phyloP scores from a whole-genome alignment of 2,113 vertebrate genomes.

The Penelope pileata region DNA sequence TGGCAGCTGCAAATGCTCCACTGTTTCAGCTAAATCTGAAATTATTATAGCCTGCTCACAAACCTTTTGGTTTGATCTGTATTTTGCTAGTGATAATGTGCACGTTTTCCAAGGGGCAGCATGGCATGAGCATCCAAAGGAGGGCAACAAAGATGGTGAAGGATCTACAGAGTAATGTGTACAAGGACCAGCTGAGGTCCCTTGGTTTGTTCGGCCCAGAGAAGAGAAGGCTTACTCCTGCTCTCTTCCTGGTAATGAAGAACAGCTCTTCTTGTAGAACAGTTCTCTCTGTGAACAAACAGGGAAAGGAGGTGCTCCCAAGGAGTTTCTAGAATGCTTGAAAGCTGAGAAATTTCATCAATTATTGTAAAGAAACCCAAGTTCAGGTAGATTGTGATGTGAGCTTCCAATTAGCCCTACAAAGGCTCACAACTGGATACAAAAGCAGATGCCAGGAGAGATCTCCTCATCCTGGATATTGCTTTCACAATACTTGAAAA shows the following conservation, averaged over 20 bases:
- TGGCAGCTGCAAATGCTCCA: not conserved
- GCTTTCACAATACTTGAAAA: not conserved
- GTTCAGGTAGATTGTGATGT: not conserved
- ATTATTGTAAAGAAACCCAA: not conserved
- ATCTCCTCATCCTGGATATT: not conserved
- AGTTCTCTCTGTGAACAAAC: not conserved
- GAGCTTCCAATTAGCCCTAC: not conserved
- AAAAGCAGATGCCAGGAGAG: not conserved
- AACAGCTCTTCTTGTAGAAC: not conserved
- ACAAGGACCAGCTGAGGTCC: no score
- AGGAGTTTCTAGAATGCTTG: not conserved
- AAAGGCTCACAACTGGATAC: not conserved
- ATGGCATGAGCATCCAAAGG: accelerated
- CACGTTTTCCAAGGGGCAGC: not conserved
- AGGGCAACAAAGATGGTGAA: no score
- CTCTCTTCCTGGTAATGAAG: accelerated
- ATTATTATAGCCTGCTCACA: not conserved
- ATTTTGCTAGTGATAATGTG: not conserved
- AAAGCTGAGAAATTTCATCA: not conserved
- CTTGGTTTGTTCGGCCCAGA: no score
- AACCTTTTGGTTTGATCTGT: not conserved
- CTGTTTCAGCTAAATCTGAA: not conserved
- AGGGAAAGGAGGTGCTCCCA: not conserved
- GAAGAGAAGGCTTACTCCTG: not conserved
- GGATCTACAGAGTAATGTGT: no score